A percentile compares a stretch with the other conserved stretches of the same genome.
These are phyloP conservation scores for Oryzias dopingdopingensis DNA, from an alignment of 2,797 vertebrate species.

Conservation along the genomic window DNA sequence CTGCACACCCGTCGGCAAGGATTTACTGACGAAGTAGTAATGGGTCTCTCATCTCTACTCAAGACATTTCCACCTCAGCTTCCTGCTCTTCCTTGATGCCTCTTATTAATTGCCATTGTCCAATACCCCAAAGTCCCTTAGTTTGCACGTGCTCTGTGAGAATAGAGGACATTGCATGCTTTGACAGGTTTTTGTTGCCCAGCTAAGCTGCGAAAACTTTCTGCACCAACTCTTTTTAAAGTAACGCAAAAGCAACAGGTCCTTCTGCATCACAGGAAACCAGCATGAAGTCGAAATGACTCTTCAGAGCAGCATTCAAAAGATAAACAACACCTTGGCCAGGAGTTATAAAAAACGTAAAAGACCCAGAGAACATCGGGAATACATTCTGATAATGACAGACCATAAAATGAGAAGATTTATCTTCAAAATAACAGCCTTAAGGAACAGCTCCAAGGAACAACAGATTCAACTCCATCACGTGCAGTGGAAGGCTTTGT, in stretches of 20 bases:
- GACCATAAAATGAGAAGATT: not conserved
- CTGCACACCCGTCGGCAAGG: constrained; percentile 67
- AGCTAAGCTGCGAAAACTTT: constrained; percentile 33
- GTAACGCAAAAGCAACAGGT: constrained; percentile 57
- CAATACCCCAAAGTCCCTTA: constrained; percentile 59
- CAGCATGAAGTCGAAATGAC: constrained; percentile 34
- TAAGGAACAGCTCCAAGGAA: not conserved
- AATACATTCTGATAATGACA: constrained; percentile 7
- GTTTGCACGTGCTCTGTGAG: constrained; percentile 58
- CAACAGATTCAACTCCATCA: not conserved
- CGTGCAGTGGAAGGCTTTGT: not conserved
- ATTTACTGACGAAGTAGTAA: constrained; percentile 73
- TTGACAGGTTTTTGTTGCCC: constrained; percentile 45
- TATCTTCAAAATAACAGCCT: not conserved
- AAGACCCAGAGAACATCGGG: constrained; percentile 6
- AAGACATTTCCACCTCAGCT: constrained; percentile 49
- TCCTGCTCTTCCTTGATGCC: constrained; percentile 37
- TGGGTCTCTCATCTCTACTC: constrained; percentile 70
- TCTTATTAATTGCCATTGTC: constrained; percentile 68
- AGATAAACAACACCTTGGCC: constrained; percentile 34
- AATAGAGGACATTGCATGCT: constrained; percentile 35
- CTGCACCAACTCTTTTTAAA: constrained; percentile 18
- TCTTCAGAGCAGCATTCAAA: constrained; percentile 21
- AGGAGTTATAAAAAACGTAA: constrained; percentile 1
- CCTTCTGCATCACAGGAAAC: constrained; percentile 29